Evolutionary conservation across 1,140 invertebrate genomes (phyloP), one percentile per base, ranked within the genome.

Genomic region (Pristionchus pacificus): DNA sequence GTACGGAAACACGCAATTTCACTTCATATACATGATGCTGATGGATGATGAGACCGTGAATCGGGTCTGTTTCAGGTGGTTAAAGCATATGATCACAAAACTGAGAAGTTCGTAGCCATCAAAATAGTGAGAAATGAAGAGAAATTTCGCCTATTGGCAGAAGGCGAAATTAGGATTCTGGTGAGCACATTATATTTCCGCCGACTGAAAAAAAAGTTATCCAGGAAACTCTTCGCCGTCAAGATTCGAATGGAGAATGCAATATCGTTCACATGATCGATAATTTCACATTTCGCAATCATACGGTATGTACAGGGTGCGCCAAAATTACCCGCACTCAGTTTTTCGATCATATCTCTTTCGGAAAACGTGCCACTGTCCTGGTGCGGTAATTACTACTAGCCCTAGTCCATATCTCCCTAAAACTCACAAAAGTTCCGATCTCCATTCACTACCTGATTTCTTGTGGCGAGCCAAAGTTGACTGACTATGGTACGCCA

Each of bases 211-310:
- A n/a, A n/a, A n/a, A n/a, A n/a, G n/a, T n/a, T n/a, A n/a, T 70
- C 2, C 1, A 70, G 77, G 92, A 96, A 85, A 93, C 97, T 86
- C 88, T 99, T 1, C 88, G 92, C 30, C 92, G 94, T 84, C 93
- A 97, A 84, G 97, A 99, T 85, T 93, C 94, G 84, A 93, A 99
- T 81, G 97, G 97, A 86, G 90, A 91, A 14, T 95, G 97, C 91
- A 98, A 98, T 85, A 93, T 98, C 74, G 96, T 99, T 81, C 96
- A 98, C 84, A 97, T 98, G 93, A 90, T 92, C 83, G 95, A 98
- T 85, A 92, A 94, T 85, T 98, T 98, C 86, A 93, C 91, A 75
- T 99, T 98, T 88, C 90, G 96, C 67, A 95, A 93, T 87, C 97
- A 99, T 86, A 98, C 95, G 38, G 38, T 49, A 49, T 6, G 38